These are phyloP conservation scores for Lipophrys pholis DNA, from an alignment of 2,113 vertebrate species.

Conservation along the genomic window DNA sequence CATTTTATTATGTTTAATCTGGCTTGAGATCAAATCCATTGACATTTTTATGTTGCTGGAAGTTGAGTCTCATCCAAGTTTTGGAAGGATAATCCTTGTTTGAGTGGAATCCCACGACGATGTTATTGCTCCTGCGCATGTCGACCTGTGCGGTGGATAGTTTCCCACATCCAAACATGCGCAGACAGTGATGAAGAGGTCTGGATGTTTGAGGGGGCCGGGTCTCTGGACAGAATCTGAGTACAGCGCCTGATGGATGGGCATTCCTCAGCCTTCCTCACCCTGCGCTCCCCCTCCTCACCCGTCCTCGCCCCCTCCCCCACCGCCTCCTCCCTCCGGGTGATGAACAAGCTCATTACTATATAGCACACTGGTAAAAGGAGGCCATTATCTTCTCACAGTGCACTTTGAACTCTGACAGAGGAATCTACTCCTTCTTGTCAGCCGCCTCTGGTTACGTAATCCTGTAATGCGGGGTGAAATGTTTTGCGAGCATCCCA, in stretches of 20 bases:
- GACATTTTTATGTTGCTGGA: too few species aligned
- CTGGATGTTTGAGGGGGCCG: conserved; percentile 46
- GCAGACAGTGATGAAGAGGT: conserved; percentile 67
- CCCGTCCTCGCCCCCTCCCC: background rate
- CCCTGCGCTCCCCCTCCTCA: background rate
- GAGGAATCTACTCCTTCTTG: conserved; percentile 52
- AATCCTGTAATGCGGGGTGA: conserved; percentile 32
- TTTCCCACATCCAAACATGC: conserved; percentile 5
- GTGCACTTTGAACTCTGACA: conserved; percentile 68
- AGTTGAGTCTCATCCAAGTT: too few species aligned
- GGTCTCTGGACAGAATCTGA: conserved; percentile 34
- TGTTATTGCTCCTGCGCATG: background rate
- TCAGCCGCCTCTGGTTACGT: conserved; percentile 55
- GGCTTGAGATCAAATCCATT: background rate
- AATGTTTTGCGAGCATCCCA: conserved; percentile 19
- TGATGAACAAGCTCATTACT: conserved; percentile 76
- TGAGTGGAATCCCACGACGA: background rate
- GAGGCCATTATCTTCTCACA: conserved; percentile 66
- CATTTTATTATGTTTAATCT: too few species aligned
- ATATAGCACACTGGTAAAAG: conserved; percentile 62
- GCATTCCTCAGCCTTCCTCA: conserved; percentile 59
- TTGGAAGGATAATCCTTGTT: background rate
- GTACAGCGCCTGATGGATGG: conserved; percentile 69
- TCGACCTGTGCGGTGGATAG: background rate
- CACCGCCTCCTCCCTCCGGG: conserved; percentile 28